Evolutionary conservation across 2,888 invertebrate species (phyloP).

Genomic region (Cryptocephalus primarius): DNA sequence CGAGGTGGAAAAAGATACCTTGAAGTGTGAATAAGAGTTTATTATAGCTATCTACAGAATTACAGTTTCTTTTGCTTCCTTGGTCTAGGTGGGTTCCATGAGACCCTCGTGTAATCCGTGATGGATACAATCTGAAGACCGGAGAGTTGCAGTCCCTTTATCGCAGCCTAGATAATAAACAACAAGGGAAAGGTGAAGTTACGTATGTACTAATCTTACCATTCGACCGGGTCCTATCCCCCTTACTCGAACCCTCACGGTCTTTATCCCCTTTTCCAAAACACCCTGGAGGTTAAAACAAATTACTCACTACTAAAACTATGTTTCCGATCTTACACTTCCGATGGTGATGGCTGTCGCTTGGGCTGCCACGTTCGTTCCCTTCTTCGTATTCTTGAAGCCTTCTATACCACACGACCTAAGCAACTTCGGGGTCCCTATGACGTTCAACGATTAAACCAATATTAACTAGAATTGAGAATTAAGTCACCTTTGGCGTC

Average conservation of each 20-base stretch:
- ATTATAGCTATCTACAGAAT: slow-evolving; percentile 14
- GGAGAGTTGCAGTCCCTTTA: slow-evolving; percentile 88
- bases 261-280: slow-evolving; percentile 59
- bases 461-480: background rate
- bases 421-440: slow-evolving; percentile 47
- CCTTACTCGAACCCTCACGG: slow-evolving; percentile 63
- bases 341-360: slow-evolving; percentile 78
- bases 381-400: slow-evolving; percentile 89
- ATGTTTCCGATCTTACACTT: slow-evolving; percentile 39
- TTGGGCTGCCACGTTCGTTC: slow-evolving; percentile 94
- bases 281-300: slow-evolving; percentile 49
- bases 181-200: background rate
- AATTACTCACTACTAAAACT: background rate
- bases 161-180: slow-evolving; percentile 58
- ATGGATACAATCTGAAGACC: slow-evolving; percentile 84
- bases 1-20: slow-evolving; percentile 9
- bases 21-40: slow-evolving; percentile 11
- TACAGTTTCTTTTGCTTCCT: slow-evolving; percentile 77
- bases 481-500: slow-evolving; percentile 49
- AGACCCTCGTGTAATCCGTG: slow-evolving; percentile 81
- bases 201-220: slow-evolving; percentile 33
- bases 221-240: slow-evolving; percentile 85
- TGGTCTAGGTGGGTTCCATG: slow-evolving; percentile 72
- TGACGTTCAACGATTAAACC: background rate
- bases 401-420: slow-evolving; percentile 83